Base-by-base conservation (phyloP, 2,113 vertebrate species). In the Boleophthalmus pectinirostris region DNA sequence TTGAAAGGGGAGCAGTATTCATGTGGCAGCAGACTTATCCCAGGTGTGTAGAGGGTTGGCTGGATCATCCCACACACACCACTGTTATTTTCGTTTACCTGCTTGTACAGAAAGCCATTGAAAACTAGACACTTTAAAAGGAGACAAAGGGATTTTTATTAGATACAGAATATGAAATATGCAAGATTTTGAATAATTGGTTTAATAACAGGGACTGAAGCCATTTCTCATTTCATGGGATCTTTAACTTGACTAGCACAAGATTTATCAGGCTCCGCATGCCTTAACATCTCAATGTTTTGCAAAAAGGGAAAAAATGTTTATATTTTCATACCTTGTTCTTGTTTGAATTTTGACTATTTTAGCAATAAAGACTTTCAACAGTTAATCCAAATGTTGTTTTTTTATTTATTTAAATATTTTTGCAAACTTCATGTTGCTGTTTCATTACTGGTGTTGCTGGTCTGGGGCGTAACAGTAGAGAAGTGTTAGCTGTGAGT, bases 301-400 rank as follows among this genome's bases (percentile, higher is more conserved):
- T 87, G 74, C 68, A 81, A 89, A 91, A 92, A 10, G 82, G 88
- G 84, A 88, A 85, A 84, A 89, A 74, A 89, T 80, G 84, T 93
- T 89, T 92, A 88, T 92, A 92, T 91, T 88, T 90, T 87, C 89
- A 89, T 90, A 89, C 81, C 66, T 90, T 88, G 82, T 88, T 82
- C 67, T 87, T 81, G 83, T 87, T 88, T 91, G 84, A 88, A 89
- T 88, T 61, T 86, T 89, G 87, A 84, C 70, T 82, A 91, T 90
- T 93, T 91, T 91, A 92, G 88, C 91, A 94, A 94, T 93, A 93
- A 94, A 94, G 82, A 75, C 83, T 92, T 93, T 89, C 80, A 53
- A 81, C 78, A 79, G 69, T 75, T 33, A 16, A 29, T 60, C 7
- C 9, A 4, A 64, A 64, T 20, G 24, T 61, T 18, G 14, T 0